These are phyloP conservation scores for Cantharis flavilabris DNA, from an alignment of 2,888 invertebrate species.

Conservation along the genomic window DNA sequence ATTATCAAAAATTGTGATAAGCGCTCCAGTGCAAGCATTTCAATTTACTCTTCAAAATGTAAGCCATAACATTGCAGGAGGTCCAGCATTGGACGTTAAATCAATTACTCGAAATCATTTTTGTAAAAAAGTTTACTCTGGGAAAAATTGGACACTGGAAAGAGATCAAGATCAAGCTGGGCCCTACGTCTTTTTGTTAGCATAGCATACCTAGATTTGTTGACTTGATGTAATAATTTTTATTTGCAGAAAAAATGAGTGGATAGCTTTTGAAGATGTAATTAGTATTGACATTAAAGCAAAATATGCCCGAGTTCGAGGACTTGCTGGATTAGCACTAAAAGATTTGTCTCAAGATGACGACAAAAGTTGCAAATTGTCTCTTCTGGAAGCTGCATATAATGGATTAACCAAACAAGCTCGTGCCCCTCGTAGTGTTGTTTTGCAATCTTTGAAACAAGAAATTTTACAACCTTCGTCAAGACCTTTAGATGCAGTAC, in stretches of 20 bases:
- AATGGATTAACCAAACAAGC: constrained; percentile 65
- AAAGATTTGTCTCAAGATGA: constrained; percentile 59
- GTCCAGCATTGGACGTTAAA: constrained; percentile 63
- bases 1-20: constrained; percentile 70
- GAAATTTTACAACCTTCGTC: constrained; percentile 62
- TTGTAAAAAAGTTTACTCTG: constrained; percentile 61
- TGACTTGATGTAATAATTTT: constrained; percentile 14
- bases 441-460: constrained; percentile 66
- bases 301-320: constrained; percentile 73
- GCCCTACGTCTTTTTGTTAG: constrained; percentile 72
- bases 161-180: constrained; percentile 78
- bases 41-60: constrained; percentile 69
- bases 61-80: constrained; percentile 70
- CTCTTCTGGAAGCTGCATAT: constrained; percentile 57
- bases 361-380: constrained; percentile 59
- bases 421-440: constrained; percentile 67
- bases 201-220: background rate
- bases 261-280: constrained; percentile 78
- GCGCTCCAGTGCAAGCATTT: constrained; percentile 71
- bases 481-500: constrained; percentile 62
- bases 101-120: constrained; percentile 67
- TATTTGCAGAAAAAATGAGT: constrained; percentile 62
- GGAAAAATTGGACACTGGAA: constrained; percentile 73
- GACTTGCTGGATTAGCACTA: constrained; percentile 71
- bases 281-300: constrained; percentile 76